Conservation (phyloP, 2,113 vertebrate species). For the Lycocorax pyrrhopterus region DNA sequence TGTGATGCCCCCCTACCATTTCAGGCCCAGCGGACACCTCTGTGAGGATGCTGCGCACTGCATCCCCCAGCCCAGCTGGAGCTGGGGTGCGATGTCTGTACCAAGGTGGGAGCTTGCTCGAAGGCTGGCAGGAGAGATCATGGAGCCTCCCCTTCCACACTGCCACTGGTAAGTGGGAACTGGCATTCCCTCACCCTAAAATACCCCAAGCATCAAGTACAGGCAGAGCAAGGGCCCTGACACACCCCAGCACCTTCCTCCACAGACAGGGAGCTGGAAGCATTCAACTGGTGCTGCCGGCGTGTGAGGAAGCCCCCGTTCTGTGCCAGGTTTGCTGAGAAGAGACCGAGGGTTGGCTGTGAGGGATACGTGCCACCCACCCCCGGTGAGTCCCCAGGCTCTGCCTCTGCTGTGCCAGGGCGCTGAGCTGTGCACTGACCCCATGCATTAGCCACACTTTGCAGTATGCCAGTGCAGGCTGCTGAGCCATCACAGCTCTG, state of each 20-base stretch:
- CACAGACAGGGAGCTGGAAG: not conserved
- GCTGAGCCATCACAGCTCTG: not conserved
- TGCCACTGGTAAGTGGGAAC: not conserved
- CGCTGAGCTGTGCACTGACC: accelerated
- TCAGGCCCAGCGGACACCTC: accelerated
- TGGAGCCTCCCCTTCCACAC: not conserved
- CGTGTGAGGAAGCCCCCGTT: not conserved
- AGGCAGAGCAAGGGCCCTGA: accelerated
- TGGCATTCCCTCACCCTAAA: accelerated
- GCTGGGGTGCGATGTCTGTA: constrained; percentile 40
- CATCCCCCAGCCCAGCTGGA: not conserved
- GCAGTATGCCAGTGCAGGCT: not conserved
- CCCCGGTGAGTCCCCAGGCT: not conserved
- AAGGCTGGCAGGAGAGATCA: constrained; percentile 47
- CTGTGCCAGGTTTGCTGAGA: constrained; percentile 42
- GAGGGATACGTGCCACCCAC: constrained; percentile 2
- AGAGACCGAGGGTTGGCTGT: not conserved
- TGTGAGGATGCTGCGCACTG: not conserved
- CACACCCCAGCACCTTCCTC: not conserved
- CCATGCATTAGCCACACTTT: not conserved
- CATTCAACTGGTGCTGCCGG: constrained; percentile 6
- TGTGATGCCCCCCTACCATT: accelerated
- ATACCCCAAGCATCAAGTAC: accelerated
- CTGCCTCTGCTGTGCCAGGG: not conserved
- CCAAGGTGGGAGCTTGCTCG: not conserved